phyloP scores from a whole-genome alignment of 92 coral and sea anemone genomes.

The Zoanthus sociatus region DNA sequence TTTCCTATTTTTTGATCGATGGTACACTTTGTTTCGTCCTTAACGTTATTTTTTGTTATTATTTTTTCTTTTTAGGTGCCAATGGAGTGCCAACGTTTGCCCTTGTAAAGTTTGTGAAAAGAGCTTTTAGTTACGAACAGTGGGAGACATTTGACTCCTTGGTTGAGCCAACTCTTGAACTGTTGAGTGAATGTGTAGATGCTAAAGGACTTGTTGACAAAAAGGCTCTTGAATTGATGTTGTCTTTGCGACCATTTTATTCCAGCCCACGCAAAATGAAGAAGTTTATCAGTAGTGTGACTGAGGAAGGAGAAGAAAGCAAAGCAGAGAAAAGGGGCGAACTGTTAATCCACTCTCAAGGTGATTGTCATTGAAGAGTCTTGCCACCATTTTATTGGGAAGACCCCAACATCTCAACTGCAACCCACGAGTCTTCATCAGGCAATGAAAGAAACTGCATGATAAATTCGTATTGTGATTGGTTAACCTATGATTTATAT shows the following conservation, averaged over 20 bases:
- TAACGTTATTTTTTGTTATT: background rate
- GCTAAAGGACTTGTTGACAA: conserved; percentile 69
- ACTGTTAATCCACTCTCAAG: conserved; percentile 53
- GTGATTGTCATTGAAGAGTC: background rate
- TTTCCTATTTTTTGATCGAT: too few species aligned
- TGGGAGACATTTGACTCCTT: conserved; percentile 88
- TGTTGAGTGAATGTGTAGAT: conserved; percentile 66
- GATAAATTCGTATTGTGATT: too few species aligned
- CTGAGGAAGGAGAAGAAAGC: conserved; percentile 55
- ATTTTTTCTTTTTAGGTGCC: conserved; percentile 63
- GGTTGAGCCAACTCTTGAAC: conserved; percentile 74
- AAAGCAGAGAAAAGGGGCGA: conserved; percentile 33
- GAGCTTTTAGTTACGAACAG: conserved; percentile 91
- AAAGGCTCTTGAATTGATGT: conserved; percentile 86
- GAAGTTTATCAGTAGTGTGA: conserved; percentile 58
- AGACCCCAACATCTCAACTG: too few species aligned
- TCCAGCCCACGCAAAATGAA: conserved; percentile 75
- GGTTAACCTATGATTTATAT: too few species aligned
- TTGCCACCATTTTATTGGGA: background rate
- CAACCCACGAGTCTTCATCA: too few species aligned
- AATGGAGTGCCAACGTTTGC: conserved; percentile 90
- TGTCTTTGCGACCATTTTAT: conserved; percentile 90
- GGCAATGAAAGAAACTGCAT: too few species aligned
- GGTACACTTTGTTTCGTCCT: too few species aligned
- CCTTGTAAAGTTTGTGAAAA: conserved; percentile 90